Base-by-base conservation (phyloP, 2,113 vertebrate genomes). In the Aix galericulata region DNA sequence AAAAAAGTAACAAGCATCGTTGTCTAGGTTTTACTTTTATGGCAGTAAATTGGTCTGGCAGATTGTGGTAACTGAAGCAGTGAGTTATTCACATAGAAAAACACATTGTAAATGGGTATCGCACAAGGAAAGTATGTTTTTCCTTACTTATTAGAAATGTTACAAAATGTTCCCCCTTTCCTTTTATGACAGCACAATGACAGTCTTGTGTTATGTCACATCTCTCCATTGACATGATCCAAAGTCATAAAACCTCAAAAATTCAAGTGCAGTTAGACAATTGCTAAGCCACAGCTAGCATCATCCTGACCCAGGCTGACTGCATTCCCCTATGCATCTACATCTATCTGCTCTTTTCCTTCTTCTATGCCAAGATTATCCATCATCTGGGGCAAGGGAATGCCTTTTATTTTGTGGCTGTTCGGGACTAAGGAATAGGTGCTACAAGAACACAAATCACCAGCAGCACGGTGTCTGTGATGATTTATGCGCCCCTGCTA, bases 281-380 rank as follows among this genome's bases (percentile, higher is more conserved):
- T 83, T 94, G 64, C 64, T 89, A 62, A 88, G 80, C 64, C 87
- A 62, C 83, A 73, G 59, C 8, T 82, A 58, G 71, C 62, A 93
- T 72, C 56, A 48, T n/a, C 53, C 26, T 82, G 90, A 73, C 89
- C 85, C 63, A 68, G 85, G 38, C 59, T 79, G 53, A 55, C 58
- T 88, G 38, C 58, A 78, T 88, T 91, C 71, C 82, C 53, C 53
- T 55, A 53, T 91, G 78, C 44, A 91, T 79, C 58, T 73, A 79
- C 18, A 93, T 40, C 82, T 85, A 89, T 82, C 90, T 95, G 87
- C 93, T 96, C 63, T 87, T 85, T 82, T 94, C 84, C 88, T 93
- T 89, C 78, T 78, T n/a, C 93, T 88, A 62, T 76, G 88, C 81
- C 89, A 91, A 89, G 74, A 91, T 82, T 75, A 96, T 91, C 93